Base-by-base conservation (phyloP, 2,888 invertebrate genomes). In the Lasioglossum vierecki region DNA sequence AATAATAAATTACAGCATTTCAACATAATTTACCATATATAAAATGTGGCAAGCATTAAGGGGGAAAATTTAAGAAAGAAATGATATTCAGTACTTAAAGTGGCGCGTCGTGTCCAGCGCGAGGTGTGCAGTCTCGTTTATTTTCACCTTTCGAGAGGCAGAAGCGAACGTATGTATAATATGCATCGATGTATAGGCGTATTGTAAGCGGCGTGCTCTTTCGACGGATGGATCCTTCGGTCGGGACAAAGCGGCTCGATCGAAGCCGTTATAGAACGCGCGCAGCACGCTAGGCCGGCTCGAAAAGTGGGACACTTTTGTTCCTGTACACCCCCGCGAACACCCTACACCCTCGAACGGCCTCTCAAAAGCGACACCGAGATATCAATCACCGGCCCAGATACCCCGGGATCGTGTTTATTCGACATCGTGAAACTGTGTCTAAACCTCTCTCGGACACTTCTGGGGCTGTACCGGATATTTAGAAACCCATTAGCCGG, bases 271-370 rank as follows among this genome's bases (percentile, higher is more conserved):
- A 63, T 63, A 66, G 35, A 35, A 66, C 66, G 35, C 66, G 81
- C 72, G 68, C 75, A 53, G 68, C 75, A 60, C 70, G 83, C 71
- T 68, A 83, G 78, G 79, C 60, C 81, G 76, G 60, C 82, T 70
- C 71, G 82, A 86, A 88, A 88, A 88, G 78, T 88, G 79, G 88
- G 82, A 77, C 88, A 82, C 87, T 87, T 79, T 76, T 83, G 76
- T 74, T 18, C 66, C 66, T 5, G 18, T 30, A 18, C 35, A 9
- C 9, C 66, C 66, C 66, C 35, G 35, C 35, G 0, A 6, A 26
- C 35, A 18, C 30, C 30, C 35, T 18, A 9, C 18, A 15, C 30
- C 35, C 66, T 35, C 35, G 30, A 26, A 30, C 63, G 30, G 63
- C 66, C 66, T 46, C 77, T 82, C 80, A 77, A 88, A 86, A 84